These are phyloP conservation scores for Phyllotreta striolata DNA, from an alignment of 2,888 invertebrate genomes.

Conservation along the genomic window DNA sequence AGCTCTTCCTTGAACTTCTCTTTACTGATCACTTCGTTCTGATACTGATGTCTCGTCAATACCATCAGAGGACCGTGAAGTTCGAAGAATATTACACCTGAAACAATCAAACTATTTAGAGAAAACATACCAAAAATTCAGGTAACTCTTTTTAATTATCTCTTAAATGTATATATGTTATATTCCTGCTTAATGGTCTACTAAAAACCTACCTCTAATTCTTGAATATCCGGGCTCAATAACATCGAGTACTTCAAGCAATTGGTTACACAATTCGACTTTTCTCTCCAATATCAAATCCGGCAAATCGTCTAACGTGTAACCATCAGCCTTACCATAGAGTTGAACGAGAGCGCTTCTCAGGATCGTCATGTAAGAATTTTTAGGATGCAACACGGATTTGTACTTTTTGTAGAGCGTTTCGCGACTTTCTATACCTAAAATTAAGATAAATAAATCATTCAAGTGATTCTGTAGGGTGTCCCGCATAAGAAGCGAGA, in stretches of 20 bases:
- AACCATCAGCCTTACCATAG: constrained; percentile 80
- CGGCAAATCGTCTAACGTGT: constrained; percentile 74
- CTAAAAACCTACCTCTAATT: constrained; percentile 69
- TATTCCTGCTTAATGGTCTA: neutral
- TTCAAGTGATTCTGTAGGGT: neutral
- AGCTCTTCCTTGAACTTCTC: constrained; percentile 70
- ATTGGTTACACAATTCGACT: constrained; percentile 73
- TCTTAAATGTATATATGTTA: too few relatives aligned
- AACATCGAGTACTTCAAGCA: constrained; percentile 74
- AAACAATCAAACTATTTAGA: constrained; percentile 26
- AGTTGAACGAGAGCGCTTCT: constrained; percentile 77
- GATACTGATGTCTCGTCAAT: constrained; percentile 72
- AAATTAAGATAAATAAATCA: constrained; percentile 5
- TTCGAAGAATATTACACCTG: constrained; percentile 81
- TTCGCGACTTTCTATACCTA: constrained; percentile 69
- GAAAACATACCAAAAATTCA: neutral
- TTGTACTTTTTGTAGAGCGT: constrained; percentile 59
- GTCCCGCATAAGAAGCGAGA: too few relatives aligned
- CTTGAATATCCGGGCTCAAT: constrained; percentile 81
- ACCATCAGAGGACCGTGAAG: constrained; percentile 80
- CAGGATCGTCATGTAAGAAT: constrained; percentile 73
- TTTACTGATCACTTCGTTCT: constrained; percentile 66
- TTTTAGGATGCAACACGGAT: constrained; percentile 76
- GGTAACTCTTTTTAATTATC: too few relatives aligned
- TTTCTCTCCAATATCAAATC: constrained; percentile 78